A percentile compares a stretch with the other conserved stretches of the same genome.
phyloP scores from a whole-genome alignment of 2,888 invertebrate genomes.

The Gymnosoma rotundatum region DNA sequence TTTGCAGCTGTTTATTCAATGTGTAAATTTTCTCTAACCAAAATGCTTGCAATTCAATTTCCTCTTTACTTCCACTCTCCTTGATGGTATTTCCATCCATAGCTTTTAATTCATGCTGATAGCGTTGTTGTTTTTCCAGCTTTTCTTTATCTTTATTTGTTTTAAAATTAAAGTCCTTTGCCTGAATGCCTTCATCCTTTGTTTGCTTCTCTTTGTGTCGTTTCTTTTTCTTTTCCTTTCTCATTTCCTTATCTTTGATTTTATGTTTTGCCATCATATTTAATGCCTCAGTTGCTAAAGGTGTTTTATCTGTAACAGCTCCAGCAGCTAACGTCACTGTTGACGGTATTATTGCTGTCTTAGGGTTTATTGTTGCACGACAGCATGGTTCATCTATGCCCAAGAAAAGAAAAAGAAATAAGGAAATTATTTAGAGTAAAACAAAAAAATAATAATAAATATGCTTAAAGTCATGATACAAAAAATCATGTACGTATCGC shows the following conservation, averaged over 20 bases:
- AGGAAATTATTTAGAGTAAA: slow-evolving; percentile 39
- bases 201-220: slow-evolving; percentile 53
- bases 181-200: slow-evolving; percentile 28
- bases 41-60: slow-evolving; percentile 84
- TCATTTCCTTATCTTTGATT: slow-evolving; percentile 55
- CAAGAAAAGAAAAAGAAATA: slow-evolving; percentile 27
- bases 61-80: slow-evolving; percentile 55
- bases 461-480: too few species aligned
- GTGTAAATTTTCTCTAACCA: slow-evolving; percentile 88
- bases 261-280: slow-evolving; percentile 52
- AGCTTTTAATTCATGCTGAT: slow-evolving; percentile 6
- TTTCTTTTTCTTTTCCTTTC: slow-evolving; percentile 67
- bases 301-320: slow-evolving; percentile 27
- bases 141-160: slow-evolving; percentile 77
- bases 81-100: slow-evolving; percentile 3
- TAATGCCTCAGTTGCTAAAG: slow-evolving; percentile 23
- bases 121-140: slow-evolving; percentile 8
- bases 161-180: slow-evolving; percentile 75
- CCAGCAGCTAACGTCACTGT: slow-evolving; percentile 26
- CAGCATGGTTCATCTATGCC: slow-evolving; percentile 72
- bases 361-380: slow-evolving; percentile 14
- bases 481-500: too few species aligned
- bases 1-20: slow-evolving; percentile 88
- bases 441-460: neutral
- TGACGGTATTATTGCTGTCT: slow-evolving; percentile 24